Base-by-base conservation (phyloP, 2,113 vertebrate genomes). In the Gallinago paraguaiae region DNA sequence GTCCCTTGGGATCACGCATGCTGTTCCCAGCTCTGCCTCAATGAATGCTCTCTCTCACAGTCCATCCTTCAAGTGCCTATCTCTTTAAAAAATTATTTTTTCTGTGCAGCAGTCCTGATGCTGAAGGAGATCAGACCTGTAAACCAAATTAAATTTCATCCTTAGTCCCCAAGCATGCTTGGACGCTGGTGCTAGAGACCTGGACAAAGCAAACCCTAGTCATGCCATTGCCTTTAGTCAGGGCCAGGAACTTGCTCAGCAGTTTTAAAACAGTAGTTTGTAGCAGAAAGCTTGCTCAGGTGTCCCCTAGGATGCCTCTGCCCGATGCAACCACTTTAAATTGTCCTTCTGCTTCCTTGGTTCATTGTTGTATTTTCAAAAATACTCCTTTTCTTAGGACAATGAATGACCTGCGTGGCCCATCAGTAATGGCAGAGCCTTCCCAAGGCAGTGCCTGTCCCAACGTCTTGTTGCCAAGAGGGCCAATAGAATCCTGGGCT, bases 371-470 rank as follows among this genome's bases (percentile, higher is more conserved):
- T 24, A 8, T 86, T 84, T 93, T 70, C 12, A 57, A 63, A 80
- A 80, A 57, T 18, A 33, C 9, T 27, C 11, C 10, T 46, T 69
- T 87, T 53, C 74, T 77, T 16, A 45, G 45, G n/a, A 70, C 41
- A 77, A 10, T 8, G 46, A 61, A 57, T 65, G 71, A 79, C 50
- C n/a, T 18, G 14, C 11, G 20, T 28, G 59, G 28, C 43, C 33
- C 5, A 2, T 46, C 35, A 35, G 35, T 39, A 31, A 13, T 3
- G 10, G 15, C 2, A 1, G 53, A 85, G 35, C 70, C 56, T 64
- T 81, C 30, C 43, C 0, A 0, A 4, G 10, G 54, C 59, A 81
- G 31, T 0, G 0, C 43, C 17, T 0, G 0, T 67, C 35, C 43
- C 48, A 16, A 43, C 6, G 15, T 43, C 41, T 43, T 43, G 41